phyloP scores from a whole-genome alignment of 2,113 vertebrate species.

The Crotalus horridus region DNA sequence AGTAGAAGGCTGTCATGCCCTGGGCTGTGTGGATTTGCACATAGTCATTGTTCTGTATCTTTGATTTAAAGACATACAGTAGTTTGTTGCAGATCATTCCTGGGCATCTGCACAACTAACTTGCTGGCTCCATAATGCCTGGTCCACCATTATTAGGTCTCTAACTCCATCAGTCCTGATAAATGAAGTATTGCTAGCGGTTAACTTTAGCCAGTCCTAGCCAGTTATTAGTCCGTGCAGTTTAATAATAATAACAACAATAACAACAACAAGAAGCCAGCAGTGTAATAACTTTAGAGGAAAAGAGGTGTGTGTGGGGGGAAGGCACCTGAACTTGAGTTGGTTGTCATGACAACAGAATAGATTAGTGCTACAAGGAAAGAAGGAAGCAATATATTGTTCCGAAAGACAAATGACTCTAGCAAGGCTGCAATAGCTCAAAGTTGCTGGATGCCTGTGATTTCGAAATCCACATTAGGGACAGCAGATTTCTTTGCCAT shows the following conservation, averaged over 20 bases:
- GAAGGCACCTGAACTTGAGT: constrained; percentile 37
- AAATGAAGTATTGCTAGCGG: background rate
- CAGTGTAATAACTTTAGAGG: background rate
- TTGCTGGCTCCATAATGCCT: background rate
- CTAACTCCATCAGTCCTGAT: background rate
- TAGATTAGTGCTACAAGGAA: background rate
- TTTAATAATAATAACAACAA: background rate
- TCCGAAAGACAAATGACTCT: constrained; percentile 9
- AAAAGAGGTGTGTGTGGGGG: constrained; percentile 20
- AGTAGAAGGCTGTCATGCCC: background rate
- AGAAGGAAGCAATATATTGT: constrained; percentile 17
- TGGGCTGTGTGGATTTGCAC: background rate
- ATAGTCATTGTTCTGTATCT: background rate
- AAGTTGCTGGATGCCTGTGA: constrained; percentile 6
- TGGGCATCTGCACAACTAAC: background rate
- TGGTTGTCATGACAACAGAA: constrained; percentile 24
- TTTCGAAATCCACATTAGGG: constrained; percentile 9
- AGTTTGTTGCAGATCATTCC: background rate
- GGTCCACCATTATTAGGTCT: background rate
- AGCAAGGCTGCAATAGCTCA: constrained; percentile 30
- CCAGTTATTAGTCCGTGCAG: accelerated
- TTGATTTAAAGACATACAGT: background rate
- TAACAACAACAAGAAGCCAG: background rate
- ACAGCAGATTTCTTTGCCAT: constrained; percentile 15
- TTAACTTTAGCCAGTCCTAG: background rate